Percentiles rank a stretch among this genome's conserved stretches.
phyloP scores from a whole-genome alignment of 2,113 vertebrate genomes.

The Labeo catla region DNA sequence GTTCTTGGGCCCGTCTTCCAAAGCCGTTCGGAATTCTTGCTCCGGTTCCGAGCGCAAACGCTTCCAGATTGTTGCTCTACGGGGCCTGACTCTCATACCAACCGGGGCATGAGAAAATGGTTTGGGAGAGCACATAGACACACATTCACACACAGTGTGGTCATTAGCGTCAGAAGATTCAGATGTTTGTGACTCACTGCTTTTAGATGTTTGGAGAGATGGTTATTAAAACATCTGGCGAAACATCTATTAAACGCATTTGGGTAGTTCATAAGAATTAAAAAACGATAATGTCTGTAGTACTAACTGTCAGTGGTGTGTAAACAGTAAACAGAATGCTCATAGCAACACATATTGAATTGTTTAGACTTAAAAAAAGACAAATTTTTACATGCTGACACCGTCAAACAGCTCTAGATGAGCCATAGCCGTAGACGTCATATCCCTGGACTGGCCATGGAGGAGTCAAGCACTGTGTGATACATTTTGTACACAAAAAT shows the following conservation, averaged over 20 bases:
- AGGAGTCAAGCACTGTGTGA: background rate
- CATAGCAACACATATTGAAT: constrained; percentile 2
- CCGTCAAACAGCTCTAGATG: background rate
- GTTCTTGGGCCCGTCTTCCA: constrained; percentile 28
- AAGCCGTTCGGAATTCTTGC: constrained; percentile 19
- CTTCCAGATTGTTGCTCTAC: constrained; percentile 34
- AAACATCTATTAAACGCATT: background rate
- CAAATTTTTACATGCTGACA: background rate
- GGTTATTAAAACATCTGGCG: background rate
- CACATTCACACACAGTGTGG: constrained; percentile 16
- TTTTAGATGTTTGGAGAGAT: background rate
- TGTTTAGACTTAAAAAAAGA: background rate
- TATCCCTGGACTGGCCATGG: background rate
- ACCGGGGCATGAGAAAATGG: constrained; percentile 32
- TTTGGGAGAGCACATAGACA: background rate
- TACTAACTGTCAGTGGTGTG: background rate
- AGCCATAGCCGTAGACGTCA: background rate
- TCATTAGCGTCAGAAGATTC: background rate
- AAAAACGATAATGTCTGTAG: background rate
- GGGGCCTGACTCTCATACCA: constrained; percentile 33
- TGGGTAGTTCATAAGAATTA: background rate
- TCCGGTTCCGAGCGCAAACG: constrained; percentile 30
- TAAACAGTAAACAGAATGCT: background rate
- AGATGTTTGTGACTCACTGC: background rate
- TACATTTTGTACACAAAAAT: background rate